Percentiles rank a stretch among this genome's conserved stretches.
These are phyloP conservation scores for Netta rufina DNA, from an alignment of 2,797 vertebrate species.

Conservation along the genomic window DNA sequence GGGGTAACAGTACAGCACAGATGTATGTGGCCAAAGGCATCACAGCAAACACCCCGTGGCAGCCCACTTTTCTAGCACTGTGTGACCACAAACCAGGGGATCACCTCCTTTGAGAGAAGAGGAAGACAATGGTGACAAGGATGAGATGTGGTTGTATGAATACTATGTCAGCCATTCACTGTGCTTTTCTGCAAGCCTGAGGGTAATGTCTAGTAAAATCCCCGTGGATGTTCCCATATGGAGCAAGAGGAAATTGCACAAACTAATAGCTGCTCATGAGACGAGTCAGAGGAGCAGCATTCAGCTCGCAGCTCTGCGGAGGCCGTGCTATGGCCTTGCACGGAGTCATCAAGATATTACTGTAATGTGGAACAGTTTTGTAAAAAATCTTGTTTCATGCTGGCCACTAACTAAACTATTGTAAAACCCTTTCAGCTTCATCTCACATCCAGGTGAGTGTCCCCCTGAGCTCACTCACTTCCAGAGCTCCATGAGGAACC, in stretches of 20 bases:
- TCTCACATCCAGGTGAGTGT: neutral
- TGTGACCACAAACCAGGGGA: neutral
- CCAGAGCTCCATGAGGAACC: neutral
- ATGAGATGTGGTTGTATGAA: neutral
- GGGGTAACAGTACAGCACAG: neutral
- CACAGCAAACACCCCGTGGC: accelerated
- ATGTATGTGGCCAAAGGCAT: neutral
- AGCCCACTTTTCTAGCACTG: neutral
- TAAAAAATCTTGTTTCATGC: neutral
- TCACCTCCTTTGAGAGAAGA: accelerated
- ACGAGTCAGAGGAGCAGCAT: neutral
- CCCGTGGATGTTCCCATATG: neutral
- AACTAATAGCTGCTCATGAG: neutral
- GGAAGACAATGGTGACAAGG: neutral
- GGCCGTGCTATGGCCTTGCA: neutral
- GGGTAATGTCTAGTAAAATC: neutral
- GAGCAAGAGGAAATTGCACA: constrained; percentile 30
- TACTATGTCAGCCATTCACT: neutral
- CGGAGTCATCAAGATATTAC: neutral
- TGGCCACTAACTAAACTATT: neutral
- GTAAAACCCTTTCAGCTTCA: neutral
- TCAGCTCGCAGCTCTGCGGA: neutral
- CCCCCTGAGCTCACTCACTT: neutral
- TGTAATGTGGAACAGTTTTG: neutral
- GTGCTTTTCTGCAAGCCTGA: neutral